These are phyloP conservation scores for Yponomeuta sedellus DNA, from an alignment of 2,888 invertebrate species.

Conservation along the genomic window DNA sequence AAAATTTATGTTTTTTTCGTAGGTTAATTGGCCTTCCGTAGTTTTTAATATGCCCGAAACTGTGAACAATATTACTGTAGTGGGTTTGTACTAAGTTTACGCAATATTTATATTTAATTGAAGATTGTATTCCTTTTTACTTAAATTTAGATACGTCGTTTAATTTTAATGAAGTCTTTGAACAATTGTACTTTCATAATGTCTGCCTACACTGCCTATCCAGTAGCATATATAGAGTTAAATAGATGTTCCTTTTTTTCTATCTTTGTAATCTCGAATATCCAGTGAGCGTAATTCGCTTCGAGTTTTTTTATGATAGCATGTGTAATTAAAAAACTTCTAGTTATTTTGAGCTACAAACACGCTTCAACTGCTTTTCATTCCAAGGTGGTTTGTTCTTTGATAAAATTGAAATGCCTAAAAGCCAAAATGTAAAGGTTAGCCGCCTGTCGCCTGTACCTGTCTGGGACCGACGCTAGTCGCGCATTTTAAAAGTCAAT, in stretches of 20 bases:
- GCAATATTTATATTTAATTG: background rate
- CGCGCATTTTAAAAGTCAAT: too few relatives aligned
- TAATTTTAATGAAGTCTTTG: background rate
- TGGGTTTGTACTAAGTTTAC: background rate
- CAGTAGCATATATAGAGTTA: background rate
- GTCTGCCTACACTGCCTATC: background rate
- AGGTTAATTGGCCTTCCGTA: background rate
- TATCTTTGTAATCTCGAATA: conserved; percentile 8
- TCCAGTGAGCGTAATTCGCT: background rate
- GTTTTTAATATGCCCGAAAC: background rate
- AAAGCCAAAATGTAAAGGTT: too few relatives aligned
- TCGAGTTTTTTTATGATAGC: too few relatives aligned
- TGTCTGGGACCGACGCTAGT: too few relatives aligned
- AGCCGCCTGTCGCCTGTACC: too few relatives aligned
- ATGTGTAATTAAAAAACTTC: too few relatives aligned
- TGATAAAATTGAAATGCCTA: background rate
- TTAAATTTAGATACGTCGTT: background rate
- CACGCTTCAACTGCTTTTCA: background rate
- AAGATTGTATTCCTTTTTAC: background rate
- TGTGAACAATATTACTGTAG: background rate
- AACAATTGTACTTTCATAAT: background rate
- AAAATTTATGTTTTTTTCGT: background rate
- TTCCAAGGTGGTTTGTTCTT: background rate
- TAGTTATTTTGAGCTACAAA: too few relatives aligned
- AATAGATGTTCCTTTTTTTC: conserved; percentile 7